phyloP scores from a whole-genome alignment of 2,888 invertebrate species.

The Myopa testacea region DNA sequence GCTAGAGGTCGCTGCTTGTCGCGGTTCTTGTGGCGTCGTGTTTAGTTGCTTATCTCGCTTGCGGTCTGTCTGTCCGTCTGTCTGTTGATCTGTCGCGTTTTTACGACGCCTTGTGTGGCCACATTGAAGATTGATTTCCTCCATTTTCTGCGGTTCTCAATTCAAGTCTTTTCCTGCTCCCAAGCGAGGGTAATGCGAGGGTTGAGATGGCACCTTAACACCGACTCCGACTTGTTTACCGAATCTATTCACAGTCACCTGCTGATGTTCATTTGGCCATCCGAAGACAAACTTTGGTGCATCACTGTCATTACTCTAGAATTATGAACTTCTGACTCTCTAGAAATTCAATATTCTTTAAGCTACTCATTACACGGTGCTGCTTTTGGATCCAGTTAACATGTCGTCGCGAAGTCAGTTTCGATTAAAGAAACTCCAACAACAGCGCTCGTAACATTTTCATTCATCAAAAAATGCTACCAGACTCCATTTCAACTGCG shows the following conservation, averaged over 20 bases:
- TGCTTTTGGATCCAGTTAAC: no score
- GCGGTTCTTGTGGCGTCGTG: slow-evolving; percentile 15
- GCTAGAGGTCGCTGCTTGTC: slow-evolving; percentile 24
- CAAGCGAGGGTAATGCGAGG: no score
- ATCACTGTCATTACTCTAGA: no score
- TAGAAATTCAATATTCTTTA: no score
- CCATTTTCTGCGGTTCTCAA: no score
- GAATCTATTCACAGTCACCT: not conserved
- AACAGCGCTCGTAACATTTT: not conserved
- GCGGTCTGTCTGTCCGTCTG: slow-evolving; percentile 18
- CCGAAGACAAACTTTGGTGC: no score
- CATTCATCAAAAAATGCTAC: not conserved
- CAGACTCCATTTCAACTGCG: not conserved
- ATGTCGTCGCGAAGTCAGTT: no score
- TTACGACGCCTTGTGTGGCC: not conserved
- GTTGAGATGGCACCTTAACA: not conserved
- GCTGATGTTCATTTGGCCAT: not conserved
- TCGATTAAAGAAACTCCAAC: no score
- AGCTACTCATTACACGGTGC: no score
- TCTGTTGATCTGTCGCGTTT: not conserved
- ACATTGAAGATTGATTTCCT: not conserved
- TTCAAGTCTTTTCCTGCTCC: not conserved
- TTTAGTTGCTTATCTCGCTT: not conserved
- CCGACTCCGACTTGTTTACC: not conserved
- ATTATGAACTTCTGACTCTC: no score